phyloP scores from a whole-genome alignment of 1,140 invertebrate genomes.

The Diorhabda elongata region DNA sequence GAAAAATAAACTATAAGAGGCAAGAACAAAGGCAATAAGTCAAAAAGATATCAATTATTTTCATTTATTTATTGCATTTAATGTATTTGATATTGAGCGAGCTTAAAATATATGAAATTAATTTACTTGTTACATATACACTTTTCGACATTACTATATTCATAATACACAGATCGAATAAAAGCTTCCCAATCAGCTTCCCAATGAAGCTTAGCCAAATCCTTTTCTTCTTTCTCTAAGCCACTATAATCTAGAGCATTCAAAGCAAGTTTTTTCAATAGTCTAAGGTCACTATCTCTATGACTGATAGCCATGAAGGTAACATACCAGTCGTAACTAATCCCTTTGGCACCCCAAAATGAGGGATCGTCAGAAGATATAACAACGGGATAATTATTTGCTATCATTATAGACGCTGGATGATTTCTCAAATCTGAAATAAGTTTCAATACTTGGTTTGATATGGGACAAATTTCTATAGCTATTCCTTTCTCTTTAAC shows the following conservation, averaged over 20 bases:
- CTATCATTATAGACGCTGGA: constrained; percentile 63
- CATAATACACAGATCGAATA: not conserved
- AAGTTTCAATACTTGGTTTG: constrained; percentile 69
- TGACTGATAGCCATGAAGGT: constrained; percentile 75
- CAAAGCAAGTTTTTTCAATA: constrained; percentile 71
- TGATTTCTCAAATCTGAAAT: constrained; percentile 76
- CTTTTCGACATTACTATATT: too few relatives aligned
- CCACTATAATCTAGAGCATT: constrained; percentile 69
- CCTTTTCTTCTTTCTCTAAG: constrained; percentile 39
- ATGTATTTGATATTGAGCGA: too few relatives aligned
- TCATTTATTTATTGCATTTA: too few relatives aligned
- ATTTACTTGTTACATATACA: too few relatives aligned
- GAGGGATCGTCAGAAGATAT: constrained; percentile 72
- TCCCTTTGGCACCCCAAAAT: constrained; percentile 66
- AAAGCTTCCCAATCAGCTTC: not conserved
- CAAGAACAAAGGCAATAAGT: too few relatives aligned
- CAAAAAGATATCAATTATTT: too few relatives aligned
- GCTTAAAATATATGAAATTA: too few relatives aligned
- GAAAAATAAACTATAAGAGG: too few relatives aligned
- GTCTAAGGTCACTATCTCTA: constrained; percentile 60
- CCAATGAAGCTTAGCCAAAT: constrained; percentile 22
- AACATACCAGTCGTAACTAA: constrained; percentile 79
- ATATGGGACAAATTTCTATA: constrained; percentile 77
- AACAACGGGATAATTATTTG: constrained; percentile 56
- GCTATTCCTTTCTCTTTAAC: constrained; percentile 62